Percentiles rank a stretch among this genome's conserved stretches.
phyloP scores from a whole-genome alignment of 2,888 invertebrate species.

The Keiferia lycopersicella region DNA sequence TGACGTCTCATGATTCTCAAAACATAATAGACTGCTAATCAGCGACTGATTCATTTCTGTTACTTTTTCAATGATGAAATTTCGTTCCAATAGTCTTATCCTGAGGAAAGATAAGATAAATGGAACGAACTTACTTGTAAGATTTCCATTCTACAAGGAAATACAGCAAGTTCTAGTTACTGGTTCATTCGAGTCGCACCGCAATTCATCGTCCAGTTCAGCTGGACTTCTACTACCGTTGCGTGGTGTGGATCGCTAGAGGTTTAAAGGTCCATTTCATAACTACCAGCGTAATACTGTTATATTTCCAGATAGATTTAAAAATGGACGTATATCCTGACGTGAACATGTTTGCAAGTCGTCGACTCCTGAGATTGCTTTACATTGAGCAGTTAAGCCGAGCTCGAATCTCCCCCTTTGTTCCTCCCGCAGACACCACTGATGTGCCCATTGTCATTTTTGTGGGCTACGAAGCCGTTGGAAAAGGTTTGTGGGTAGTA shows the following conservation, averaged over 20 bases:
- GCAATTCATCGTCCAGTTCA: too few relatives aligned
- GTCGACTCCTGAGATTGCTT: slow-evolving; percentile 61
- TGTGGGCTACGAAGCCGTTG: slow-evolving; percentile 67
- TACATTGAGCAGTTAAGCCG: slow-evolving; percentile 67
- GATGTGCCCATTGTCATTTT: slow-evolving; percentile 66
- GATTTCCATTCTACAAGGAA: too few relatives aligned
- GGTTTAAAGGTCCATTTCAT: too few relatives aligned
- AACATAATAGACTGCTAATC: neutral
- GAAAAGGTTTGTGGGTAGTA: slow-evolving; percentile 60
- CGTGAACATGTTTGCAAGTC: slow-evolving; percentile 52
- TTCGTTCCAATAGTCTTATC: too few relatives aligned
- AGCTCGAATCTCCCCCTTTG: slow-evolving; percentile 54
- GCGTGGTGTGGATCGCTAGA: neutral
- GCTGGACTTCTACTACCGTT: too few relatives aligned
- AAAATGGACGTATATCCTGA: slow-evolving; percentile 65
- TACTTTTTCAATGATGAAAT: too few relatives aligned
- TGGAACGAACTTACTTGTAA: too few relatives aligned
- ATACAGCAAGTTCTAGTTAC: too few relatives aligned
- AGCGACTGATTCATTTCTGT: neutral
- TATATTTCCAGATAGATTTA: slow-evolving; percentile 48
- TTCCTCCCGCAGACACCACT: slow-evolving; percentile 65
- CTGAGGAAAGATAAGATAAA: too few relatives aligned
- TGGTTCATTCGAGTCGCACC: neutral
- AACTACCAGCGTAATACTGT: too few relatives aligned
- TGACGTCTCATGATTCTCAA: too few relatives aligned